These are phyloP conservation scores for Ictalurus furcatus DNA, from an alignment of 2,113 vertebrate species.

Conservation along the genomic window DNA sequence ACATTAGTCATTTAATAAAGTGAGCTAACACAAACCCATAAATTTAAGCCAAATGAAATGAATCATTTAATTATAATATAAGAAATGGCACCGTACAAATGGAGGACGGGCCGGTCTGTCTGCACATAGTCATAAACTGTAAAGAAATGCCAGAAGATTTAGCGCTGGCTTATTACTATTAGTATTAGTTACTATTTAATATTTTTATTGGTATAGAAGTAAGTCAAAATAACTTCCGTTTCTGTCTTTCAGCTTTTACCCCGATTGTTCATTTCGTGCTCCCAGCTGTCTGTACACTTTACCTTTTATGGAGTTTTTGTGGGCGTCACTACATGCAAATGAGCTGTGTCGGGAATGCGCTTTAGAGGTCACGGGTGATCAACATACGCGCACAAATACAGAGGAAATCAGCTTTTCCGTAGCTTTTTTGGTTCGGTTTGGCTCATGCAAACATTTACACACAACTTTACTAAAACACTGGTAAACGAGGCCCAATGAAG, in stretches of 20 bases:
- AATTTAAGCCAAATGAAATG: background rate
- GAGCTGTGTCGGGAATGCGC: background rate
- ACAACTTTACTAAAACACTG: no score
- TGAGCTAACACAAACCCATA: background rate
- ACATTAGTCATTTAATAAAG: no score
- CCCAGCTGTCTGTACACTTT: background rate
- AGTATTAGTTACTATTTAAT: background rate
- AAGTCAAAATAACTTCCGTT: background rate
- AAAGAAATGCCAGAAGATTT: no score
- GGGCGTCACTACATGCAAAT: background rate
- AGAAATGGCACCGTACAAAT: no score
- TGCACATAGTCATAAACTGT: no score
- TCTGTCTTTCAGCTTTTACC: no score
- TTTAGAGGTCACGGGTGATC: background rate
- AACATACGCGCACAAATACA: background rate
- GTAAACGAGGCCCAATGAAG: background rate
- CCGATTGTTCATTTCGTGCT: background rate
- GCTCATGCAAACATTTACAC: background rate
- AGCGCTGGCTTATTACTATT: no score
- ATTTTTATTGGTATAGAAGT: background rate
- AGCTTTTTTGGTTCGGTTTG: background rate
- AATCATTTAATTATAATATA: background rate
- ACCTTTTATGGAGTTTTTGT: background rate
- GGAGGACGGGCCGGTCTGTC: no score
- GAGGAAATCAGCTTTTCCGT: background rate